Evolutionary conservation across 2,888 invertebrate genomes (phyloP).

Genomic region (Andrena flavipes): DNA sequence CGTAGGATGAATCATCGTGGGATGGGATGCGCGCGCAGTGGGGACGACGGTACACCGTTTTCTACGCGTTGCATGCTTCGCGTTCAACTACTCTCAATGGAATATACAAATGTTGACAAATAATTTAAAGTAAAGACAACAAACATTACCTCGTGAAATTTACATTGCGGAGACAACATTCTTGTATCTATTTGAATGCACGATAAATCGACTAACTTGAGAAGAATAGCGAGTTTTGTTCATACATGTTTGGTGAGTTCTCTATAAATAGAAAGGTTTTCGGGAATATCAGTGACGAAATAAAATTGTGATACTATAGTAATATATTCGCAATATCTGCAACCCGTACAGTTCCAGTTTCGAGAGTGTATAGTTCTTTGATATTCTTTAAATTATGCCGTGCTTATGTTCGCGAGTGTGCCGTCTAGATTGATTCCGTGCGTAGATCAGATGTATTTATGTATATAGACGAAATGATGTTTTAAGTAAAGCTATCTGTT

Average conservation of each 20-base stretch:
- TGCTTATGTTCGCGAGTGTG: not conserved
- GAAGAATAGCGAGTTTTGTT: conserved; percentile 16
- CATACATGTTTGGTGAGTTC: conserved; percentile 62
- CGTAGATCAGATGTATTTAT: no score
- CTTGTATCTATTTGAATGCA: conserved; percentile 14
- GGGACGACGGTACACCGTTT: conserved; percentile 29
- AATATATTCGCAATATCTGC: not conserved
- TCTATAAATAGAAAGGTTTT: conserved; percentile 69
- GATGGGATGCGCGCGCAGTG: conserved; percentile 59
- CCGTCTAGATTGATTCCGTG: not conserved
- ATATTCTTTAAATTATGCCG: conserved; percentile 3
- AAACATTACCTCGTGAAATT: not conserved
- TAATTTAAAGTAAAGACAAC: not conserved
- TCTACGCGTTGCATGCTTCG: conserved; percentile 40
- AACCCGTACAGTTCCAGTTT: not conserved
- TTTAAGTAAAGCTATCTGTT: no score
- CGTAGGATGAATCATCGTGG: conserved; percentile 57
- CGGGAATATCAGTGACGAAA: not conserved
- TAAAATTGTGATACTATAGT: conserved; percentile 1
- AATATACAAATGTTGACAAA: conserved; percentile 42
- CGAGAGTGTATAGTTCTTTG: not conserved
- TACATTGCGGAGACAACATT: not conserved
- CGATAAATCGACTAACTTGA: conserved; percentile 11
- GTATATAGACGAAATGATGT: no score
- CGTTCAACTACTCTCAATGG: not conserved